Conservation (phyloP, 1,140 invertebrate genomes). For the Lethrus apterus region DNA sequence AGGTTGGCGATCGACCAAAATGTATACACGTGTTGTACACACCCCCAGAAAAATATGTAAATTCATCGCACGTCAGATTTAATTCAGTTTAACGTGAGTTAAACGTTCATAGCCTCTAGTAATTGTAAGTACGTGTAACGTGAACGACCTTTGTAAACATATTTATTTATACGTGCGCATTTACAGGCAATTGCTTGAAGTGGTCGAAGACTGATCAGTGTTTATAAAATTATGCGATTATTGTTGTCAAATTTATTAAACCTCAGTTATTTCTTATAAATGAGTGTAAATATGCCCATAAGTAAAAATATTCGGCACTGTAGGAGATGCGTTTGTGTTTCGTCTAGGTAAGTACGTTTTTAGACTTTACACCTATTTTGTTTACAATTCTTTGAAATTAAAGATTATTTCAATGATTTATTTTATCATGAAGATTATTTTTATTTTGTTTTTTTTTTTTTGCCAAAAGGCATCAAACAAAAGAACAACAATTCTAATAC, state of each 20-base stretch:
- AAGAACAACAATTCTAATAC: not conserved
- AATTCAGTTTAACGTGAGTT: no score
- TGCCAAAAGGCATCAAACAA: not conserved
- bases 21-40: no score
- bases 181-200: no score
- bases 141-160: no score
- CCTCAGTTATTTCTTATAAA: not conserved
- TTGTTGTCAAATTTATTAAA: constrained; percentile 1
- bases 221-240: no score
- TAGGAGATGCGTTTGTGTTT: not conserved
- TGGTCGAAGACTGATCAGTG: no score
- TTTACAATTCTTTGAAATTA: not conserved
- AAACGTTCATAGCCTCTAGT: no score
- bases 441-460: not conserved
- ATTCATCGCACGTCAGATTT: no score
- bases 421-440: not conserved
- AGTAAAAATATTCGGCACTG: not conserved
- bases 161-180: no score
- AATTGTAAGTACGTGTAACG: no score
- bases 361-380: not conserved
- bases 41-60: no score
- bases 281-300: not conserved
- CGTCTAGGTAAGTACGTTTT: not conserved
- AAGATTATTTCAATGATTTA: not conserved
- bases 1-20: no score